A percentile compares a stretch with the other conserved stretches of the same genome.
Conservation (phyloP, 2,113 vertebrate species). For the Pygoscelis antarcticus region DNA sequence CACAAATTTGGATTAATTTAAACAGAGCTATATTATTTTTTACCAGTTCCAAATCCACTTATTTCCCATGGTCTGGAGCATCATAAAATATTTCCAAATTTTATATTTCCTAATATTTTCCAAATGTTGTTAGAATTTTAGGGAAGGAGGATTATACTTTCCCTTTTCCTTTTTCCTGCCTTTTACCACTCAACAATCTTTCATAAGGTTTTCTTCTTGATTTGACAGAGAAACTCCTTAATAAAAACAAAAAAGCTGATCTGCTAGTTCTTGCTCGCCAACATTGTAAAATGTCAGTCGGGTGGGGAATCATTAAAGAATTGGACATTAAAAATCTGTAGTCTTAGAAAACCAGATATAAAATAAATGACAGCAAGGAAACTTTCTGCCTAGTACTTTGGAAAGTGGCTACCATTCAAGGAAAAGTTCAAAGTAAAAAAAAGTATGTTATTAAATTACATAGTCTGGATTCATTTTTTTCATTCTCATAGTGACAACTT, state of each 20-base stretch:
- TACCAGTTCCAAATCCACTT: background rate
- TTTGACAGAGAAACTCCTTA: background rate
- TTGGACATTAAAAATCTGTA: background rate
- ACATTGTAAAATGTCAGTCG: background rate
- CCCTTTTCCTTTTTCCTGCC: background rate
- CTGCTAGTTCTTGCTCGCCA: background rate
- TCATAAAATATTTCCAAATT: conserved; percentile 15
- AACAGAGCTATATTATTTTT: background rate
- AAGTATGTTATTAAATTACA: background rate
- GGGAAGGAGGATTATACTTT: background rate
- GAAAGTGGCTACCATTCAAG: background rate
- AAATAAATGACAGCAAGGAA: background rate
- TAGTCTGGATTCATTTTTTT: background rate
- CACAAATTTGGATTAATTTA: conserved; percentile 18
- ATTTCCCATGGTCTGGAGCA: background rate
- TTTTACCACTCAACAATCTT: background rate
- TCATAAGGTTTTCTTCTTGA: background rate
- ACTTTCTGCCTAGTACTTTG: background rate
- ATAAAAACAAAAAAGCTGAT: background rate
- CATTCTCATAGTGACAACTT: background rate
- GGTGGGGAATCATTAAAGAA: background rate
- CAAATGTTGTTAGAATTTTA: conserved; percentile 38
- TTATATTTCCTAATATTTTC: conserved; percentile 39
- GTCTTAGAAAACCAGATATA: background rate
- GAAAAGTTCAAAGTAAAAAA: background rate